Conservation (phyloP, 2,888 invertebrate genomes). For the Operophtera brumata region DNA sequence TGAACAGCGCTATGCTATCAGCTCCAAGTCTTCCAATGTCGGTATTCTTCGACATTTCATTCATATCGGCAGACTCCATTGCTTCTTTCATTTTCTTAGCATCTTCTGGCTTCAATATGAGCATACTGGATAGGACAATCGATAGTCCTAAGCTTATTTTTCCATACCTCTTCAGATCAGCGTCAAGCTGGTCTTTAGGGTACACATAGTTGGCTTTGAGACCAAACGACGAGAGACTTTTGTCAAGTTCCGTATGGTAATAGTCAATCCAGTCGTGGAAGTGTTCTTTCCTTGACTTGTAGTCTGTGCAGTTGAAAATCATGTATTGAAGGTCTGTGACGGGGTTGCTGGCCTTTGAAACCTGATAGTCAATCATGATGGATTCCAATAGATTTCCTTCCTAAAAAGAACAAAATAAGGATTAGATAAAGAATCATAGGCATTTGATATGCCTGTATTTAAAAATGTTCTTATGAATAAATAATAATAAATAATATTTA, state of each 20-base stretch:
- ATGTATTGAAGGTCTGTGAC: constrained; percentile 39
- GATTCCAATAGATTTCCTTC: constrained; percentile 28
- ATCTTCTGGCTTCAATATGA: constrained; percentile 33
- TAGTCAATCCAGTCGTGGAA: constrained; percentile 41
- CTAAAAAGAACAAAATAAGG: constrained; percentile 19
- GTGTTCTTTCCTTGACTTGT: constrained; percentile 34
- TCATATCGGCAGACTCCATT: constrained; percentile 3
- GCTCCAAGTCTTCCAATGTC: neutral
- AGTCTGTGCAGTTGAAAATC: constrained; percentile 44
- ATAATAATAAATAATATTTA: too few relatives aligned
- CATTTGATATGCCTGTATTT: too few relatives aligned
- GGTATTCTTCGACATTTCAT: neutral
- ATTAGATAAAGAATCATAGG: too few relatives aligned
- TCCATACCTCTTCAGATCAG: constrained; percentile 39
- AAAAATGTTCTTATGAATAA: too few relatives aligned
- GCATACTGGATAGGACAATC: constrained; percentile 22
- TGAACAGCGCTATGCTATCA: constrained; percentile 16
- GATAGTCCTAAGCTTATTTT: constrained; percentile 27
- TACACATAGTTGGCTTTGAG: constrained; percentile 38
- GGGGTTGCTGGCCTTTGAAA: constrained; percentile 35
- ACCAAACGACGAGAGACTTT: constrained; percentile 32
- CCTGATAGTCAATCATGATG: constrained; percentile 47
- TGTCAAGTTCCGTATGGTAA: constrained; percentile 39
- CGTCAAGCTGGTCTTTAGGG: constrained; percentile 40
- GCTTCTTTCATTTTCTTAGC: constrained; percentile 27